Evolutionary conservation across 2,797 vertebrate genomes (phyloP), one percentile per base, ranked within the genome.

Genomic region (Manis crassicaudata): DNA sequence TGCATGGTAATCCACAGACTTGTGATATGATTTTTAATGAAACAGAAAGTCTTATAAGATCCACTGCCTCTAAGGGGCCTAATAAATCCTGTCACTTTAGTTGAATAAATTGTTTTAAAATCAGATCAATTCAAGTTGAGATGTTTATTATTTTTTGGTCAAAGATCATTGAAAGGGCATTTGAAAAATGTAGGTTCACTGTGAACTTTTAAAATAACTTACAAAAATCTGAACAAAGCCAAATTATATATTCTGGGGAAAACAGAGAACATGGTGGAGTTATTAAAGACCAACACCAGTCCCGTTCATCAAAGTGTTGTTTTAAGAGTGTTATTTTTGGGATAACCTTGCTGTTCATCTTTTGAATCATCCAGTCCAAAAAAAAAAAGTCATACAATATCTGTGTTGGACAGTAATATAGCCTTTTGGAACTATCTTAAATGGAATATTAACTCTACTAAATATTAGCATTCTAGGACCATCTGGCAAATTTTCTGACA

Each of bases 311-410:
- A 54, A 91, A 77, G 20, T 95, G 23, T 54, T 88, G 23, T 63
- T 68, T 77, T 94, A 96, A 93, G 40, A 92, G 13, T 73, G 90
- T 63, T 88, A 58, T 35, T 92, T 96, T 92, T 72, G 60, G 52
- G 88, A 94, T 86, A 95, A 86, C n/a, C 58, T 92, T 92, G 16
- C 65, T 84, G 35, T 60, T 70, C 40, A 88, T 75, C 10, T 88
- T 96, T 94, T 77, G 27, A 92, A 56, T 84, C 17, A 77, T 75
- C 13, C 8, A 58, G 6, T 77, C 21, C 35, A 16, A 90, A 65
- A 65, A 35, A 46, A 46, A 46, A 60, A 81, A 29, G 16, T 35
- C 18, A 58, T 54, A 85, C 8, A 92, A 58, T 80, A 7, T 92
- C 43, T 85, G 11, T 77, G 35, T 62, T 85, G 2, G 3, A 67